phyloP scores from a whole-genome alignment of 2,888 invertebrate genomes.

The Eretmocerus hayati region DNA sequence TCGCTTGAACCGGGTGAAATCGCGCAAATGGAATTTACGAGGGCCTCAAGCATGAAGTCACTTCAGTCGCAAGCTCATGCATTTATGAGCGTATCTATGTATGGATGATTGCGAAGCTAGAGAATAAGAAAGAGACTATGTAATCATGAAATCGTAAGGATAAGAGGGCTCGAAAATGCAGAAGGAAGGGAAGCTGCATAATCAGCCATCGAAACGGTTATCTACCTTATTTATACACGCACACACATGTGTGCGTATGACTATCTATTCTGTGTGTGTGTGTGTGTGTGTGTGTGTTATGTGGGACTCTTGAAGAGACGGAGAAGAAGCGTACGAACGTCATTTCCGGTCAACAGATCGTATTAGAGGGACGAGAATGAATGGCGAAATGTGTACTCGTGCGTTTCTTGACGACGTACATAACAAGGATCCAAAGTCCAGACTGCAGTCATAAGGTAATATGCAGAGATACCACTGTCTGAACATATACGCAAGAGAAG shows the following conservation, averaged over 20 bases:
- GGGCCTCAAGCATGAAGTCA: constrained; percentile 13
- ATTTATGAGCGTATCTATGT: no score
- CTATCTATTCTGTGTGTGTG: no score
- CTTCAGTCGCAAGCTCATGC: background rate
- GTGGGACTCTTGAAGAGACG: no score
- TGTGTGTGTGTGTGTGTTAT: no score
- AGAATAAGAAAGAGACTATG: no score
- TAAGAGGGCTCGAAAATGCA: no score
- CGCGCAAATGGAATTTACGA: constrained; percentile 14
- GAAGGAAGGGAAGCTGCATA: constrained; percentile 19
- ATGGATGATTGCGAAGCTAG: no score
- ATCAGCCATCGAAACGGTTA: constrained; percentile 29
- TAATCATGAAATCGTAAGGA: no score
- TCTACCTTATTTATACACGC: constrained; percentile 12
- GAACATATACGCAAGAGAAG: background rate
- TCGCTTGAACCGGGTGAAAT: no score
- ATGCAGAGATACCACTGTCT: no score
- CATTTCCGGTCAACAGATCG: constrained; percentile 27
- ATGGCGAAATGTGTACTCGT: constrained; percentile 15
- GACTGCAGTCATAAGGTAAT: no score
- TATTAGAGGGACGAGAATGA: constrained; percentile 20
- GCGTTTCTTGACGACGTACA: background rate
- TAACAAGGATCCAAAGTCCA: no score
- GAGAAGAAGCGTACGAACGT: constrained; percentile 10
- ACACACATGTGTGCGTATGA: background rate